Conservation (phyloP, 1,140 invertebrate genomes). For the Adoxophyes honmai region DNA sequence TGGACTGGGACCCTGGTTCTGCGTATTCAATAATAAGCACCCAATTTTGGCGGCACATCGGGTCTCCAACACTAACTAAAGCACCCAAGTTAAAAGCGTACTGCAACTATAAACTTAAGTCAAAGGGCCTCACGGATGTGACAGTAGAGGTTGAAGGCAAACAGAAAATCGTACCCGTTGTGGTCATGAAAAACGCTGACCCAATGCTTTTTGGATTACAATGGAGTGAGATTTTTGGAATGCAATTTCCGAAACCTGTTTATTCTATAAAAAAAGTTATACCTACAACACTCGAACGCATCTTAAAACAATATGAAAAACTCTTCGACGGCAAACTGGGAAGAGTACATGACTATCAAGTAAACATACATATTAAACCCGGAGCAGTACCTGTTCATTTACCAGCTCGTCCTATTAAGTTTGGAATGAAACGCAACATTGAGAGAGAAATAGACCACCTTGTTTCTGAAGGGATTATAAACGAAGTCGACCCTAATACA, state of each 20-base stretch:
- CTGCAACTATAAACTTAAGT: slow-evolving; percentile 15
- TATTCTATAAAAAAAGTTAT: slow-evolving; percentile 15
- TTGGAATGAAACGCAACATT: slow-evolving; percentile 14
- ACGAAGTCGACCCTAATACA: not conserved
- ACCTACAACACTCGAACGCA: not conserved
- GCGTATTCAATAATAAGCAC: slow-evolving; percentile 19
- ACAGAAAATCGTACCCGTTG: slow-evolving; percentile 12
- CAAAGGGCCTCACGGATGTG: slow-evolving; percentile 8
- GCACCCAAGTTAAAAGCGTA: slow-evolving; percentile 18
- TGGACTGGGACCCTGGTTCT: slow-evolving; percentile 19
- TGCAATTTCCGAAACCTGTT: slow-evolving; percentile 18
- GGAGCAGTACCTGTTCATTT: slow-evolving; percentile 4
- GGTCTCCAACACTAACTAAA: slow-evolving; percentile 1
- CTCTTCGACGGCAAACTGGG: slow-evolving; percentile 13
- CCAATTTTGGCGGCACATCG: slow-evolving; percentile 15
- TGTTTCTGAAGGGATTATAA: slow-evolving; percentile 12
- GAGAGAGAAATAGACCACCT: slow-evolving; percentile 15
- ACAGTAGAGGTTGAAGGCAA: slow-evolving; percentile 11
- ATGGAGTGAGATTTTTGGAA: slow-evolving; percentile 17
- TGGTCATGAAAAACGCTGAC: slow-evolving; percentile 17
- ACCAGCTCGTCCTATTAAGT: slow-evolving; percentile 13
- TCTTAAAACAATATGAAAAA: not conserved
- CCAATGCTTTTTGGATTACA: slow-evolving; percentile 18
- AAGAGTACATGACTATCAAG: slow-evolving; percentile 14
- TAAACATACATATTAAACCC: slow-evolving; percentile 14